phyloP scores from a whole-genome alignment of 2,888 invertebrate species.

The Spisula solida region DNA sequence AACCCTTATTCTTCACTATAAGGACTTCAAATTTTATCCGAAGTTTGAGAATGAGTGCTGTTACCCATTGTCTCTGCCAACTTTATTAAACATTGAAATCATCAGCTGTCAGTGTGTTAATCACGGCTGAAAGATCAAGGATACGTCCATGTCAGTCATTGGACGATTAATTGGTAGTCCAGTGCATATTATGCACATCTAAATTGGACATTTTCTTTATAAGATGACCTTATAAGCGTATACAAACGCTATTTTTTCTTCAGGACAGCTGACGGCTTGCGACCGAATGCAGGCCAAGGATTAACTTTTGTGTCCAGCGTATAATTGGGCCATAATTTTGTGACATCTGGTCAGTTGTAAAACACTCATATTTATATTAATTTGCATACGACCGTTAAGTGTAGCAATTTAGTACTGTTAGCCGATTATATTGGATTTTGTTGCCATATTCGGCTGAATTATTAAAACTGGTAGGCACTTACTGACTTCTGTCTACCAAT shows the following conservation, averaged over 20 bases:
- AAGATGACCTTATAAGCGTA: conserved; percentile 42
- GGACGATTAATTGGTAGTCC: conserved; percentile 25
- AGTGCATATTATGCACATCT: conserved; percentile 37
- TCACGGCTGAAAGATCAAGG: conserved; percentile 22
- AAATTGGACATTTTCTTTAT: conserved; percentile 40
- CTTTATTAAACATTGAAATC: conserved; percentile 22
- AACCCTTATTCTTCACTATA: not conserved
- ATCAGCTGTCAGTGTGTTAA: not conserved
- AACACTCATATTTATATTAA: conserved; percentile 50
- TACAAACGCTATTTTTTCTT: conserved; percentile 31
- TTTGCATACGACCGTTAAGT: conserved; percentile 52
- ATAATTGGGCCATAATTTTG: conserved; percentile 51
- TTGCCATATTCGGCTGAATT: conserved; percentile 18
- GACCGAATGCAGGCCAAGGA: conserved; percentile 28
- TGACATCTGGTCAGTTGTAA: conserved; percentile 51
- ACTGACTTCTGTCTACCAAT: not conserved
- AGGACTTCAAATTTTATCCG: not conserved
- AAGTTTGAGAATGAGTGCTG: not conserved
- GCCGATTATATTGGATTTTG: conserved; percentile 40
- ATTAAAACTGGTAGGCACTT: conserved; percentile 40
- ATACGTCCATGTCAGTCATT: not conserved
- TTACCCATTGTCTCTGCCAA: conserved; percentile 6
- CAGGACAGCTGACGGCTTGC: conserved; percentile 34
- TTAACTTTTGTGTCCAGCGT: conserved; percentile 48
- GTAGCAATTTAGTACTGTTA: conserved; percentile 42